Evolutionary conservation across 2,888 invertebrate genomes (phyloP), one percentile per base, ranked within the genome.

Genomic region (Thalpophila matura): DNA sequence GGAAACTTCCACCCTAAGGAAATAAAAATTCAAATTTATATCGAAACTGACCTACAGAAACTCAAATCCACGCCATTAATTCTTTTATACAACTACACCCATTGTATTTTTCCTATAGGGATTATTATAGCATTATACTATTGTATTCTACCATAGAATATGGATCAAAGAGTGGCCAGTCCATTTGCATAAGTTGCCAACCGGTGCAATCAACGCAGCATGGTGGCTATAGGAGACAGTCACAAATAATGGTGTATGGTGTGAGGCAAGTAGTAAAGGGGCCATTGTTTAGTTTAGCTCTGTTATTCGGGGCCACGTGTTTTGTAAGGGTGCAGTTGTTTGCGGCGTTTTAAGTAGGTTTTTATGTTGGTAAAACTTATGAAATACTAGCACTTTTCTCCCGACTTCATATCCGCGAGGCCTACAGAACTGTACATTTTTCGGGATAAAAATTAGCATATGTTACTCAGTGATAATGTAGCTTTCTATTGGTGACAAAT

Each of bases 261-360:
- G 71, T 74, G 65, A 62, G 76, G 65, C 79, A 65, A 79, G 74
- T 54, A 63, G 64, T 78, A 74, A 64, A 67, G 71, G 68, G 62
- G 51, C 81, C 61, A 81, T 81, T 81, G 80, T 81, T 81, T 74
- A 67, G 64, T n/a, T 65, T 71, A 40, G 42, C 59, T 65, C 49
- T 55, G 57, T 66, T 65, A 62, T 70, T 65, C 20, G 40, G 59
- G 26, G 75, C 75, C 79, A 80, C 81, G 80, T 80, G 81, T 80
- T 73, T 57, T 46, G 33, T 80, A 74, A 79, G 60, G 75, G 22
- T 35, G 1, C 3, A 3, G 20, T 38, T 63, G 55, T 56, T 70
- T 58, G 42, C 56, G 43, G 38, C 68, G 64, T 74, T 54, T 43
- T 26, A 2, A 20, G 1, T 4, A 29, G 6, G 7, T 29, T 24